Conservation (phyloP, 1,140 invertebrate genomes). For the Drosophila sechellia region DNA sequence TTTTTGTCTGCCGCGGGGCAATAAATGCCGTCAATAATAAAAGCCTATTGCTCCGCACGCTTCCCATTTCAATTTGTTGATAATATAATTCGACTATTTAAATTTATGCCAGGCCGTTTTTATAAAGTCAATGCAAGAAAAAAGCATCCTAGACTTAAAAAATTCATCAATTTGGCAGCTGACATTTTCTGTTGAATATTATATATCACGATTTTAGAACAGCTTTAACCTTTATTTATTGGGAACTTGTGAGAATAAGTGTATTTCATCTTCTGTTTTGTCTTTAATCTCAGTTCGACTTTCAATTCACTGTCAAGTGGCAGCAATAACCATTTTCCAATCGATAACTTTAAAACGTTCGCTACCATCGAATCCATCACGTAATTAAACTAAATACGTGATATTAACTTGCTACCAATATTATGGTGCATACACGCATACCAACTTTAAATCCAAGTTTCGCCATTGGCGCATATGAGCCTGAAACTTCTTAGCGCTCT, state of each 20-base stretch:
- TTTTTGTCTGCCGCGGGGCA: slow-evolving; percentile 5
- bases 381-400: slow-evolving; percentile 75
- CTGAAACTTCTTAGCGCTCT: slow-evolving; percentile 15
- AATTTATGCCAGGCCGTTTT: slow-evolving; percentile 13
- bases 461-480: slow-evolving; percentile 41
- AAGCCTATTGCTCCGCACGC: slow-evolving; percentile 12
- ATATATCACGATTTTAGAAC: background rate
- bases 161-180: slow-evolving; percentile 6
- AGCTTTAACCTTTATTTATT: too few relatives aligned
- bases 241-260: too few relatives aligned
- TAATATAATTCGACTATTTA: slow-evolving; percentile 15
- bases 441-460: slow-evolving; percentile 60
- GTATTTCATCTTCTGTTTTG: background rate
- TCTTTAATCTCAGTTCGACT: background rate
- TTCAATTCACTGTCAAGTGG: background rate
- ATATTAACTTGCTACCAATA: slow-evolving; percentile 68
- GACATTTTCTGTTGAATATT: background rate
- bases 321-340: background rate
- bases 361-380: slow-evolving; percentile 59
- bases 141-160: background rate
- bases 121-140: too few relatives aligned
- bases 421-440: slow-evolving; percentile 34
- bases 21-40: slow-evolving; percentile 39
- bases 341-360: slow-evolving; percentile 44
- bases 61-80: slow-evolving; percentile 45